Evolutionary conservation across 2,113 vertebrate species (phyloP).

Genomic region (Numida meleagris): DNA sequence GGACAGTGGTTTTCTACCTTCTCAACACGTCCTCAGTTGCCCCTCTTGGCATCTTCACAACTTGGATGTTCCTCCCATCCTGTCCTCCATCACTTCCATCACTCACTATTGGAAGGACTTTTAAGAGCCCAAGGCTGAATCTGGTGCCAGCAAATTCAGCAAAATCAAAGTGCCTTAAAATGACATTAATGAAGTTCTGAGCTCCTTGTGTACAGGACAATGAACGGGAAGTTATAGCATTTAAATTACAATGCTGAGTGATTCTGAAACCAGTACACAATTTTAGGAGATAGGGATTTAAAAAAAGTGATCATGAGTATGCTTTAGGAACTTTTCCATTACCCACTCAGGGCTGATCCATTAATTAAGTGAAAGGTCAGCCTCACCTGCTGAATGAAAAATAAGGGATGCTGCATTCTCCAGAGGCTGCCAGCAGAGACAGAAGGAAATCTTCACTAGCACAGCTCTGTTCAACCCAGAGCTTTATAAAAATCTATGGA

Average conservation of each 20-base stretch:
- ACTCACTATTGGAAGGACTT: neutral
- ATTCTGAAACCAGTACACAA: conserved; percentile 8
- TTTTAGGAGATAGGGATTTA: neutral
- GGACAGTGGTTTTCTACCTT: neutral
- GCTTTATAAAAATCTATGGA: neutral
- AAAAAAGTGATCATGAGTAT: neutral
- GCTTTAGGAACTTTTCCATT: conserved; percentile 5
- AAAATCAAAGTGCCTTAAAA: conserved; percentile 18
- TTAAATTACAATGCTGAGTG: neutral
- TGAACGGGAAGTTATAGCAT: neutral
- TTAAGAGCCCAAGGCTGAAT: neutral
- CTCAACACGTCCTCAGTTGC: neutral
- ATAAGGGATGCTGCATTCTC: neutral
- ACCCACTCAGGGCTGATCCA: neutral
- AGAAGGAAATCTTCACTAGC: neutral
- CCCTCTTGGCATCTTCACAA: neutral
- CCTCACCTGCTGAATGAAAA: neutral
- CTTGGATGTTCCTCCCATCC: neutral
- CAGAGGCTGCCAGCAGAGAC: neutral
- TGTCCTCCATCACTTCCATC: conserved; percentile 7
- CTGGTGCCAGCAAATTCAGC: conserved; percentile 16
- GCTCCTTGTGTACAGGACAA: neutral
- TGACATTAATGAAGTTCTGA: conserved; percentile 9
- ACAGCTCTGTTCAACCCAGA: neutral
- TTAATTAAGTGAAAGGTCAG: conserved; percentile 9